Percentiles rank a stretch among this genome's conserved stretches.
These are phyloP conservation scores for Drosophila histrio DNA, from an alignment of 2,888 invertebrate genomes.

Conservation along the genomic window DNA sequence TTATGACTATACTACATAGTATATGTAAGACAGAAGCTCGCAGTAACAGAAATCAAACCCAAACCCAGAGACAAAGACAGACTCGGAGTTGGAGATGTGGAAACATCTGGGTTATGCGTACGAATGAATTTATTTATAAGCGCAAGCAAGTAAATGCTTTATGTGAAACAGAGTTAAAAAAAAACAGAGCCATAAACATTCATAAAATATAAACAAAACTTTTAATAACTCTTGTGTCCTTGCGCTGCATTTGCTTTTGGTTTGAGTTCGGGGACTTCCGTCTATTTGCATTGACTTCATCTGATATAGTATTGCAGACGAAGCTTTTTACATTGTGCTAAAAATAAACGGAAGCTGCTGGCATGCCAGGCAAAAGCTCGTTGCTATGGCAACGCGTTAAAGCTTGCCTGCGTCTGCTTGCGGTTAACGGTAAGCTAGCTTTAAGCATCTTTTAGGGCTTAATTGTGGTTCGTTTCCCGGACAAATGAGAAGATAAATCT, in stretches of 20 bases:
- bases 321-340: constrained; percentile 30
- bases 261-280: not conserved
- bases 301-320: not conserved
- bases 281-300: constrained; percentile 8
- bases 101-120: constrained; percentile 29
- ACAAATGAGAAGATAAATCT: not conserved
- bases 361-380: constrained; percentile 25
- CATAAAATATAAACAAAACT: constrained; percentile 1
- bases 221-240: constrained; percentile 10
- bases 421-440: constrained; percentile 26
- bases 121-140: constrained; percentile 59
- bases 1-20: constrained; percentile 60
- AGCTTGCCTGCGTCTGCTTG: not conserved
- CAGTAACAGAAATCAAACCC: not conserved
- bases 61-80: not conserved
- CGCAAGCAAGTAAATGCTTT: constrained; percentile 66
- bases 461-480: constrained; percentile 33
- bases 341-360: constrained; percentile 25
- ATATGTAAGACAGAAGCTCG: constrained; percentile 1
- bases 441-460: constrained; percentile 3
- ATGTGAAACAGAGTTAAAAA: constrained; percentile 54
- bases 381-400: constrained; percentile 17
- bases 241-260: constrained; percentile 9
- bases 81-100: not conserved
- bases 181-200: constrained; percentile 17